Base-by-base conservation (phyloP, 2,888 invertebrate species). In the Amorpha juglandis region DNA sequence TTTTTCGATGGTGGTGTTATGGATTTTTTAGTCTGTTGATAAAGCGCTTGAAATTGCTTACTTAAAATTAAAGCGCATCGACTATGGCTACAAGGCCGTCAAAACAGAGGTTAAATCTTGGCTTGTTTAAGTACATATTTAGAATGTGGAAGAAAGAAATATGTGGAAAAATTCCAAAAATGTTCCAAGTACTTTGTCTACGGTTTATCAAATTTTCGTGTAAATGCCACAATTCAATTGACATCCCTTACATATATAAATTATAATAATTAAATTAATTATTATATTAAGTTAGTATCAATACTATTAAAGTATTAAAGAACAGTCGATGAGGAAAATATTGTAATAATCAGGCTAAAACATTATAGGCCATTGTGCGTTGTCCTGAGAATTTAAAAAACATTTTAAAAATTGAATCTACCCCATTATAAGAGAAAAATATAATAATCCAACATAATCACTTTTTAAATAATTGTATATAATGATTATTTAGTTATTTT, bases 211-310 rank as follows among this genome's bases (percentile, higher is more conserved):
- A 78, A 73, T 76, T 76, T 73, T 72, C 74, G 74, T 81, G 78
- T 82, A 82, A 79, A 83, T 82, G 79, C 81, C 78, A 76, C 78
- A 76, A 79, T 79, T 84, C 84, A 91, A 89, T 90, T 91, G 91
- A 91, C 90, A 86, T 86, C 82, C 84, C 87, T 89, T 88, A 83
- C 68, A 81, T 78, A 83, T 85, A 87, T 86, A 89, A 88, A 88
- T 88, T 87, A 84, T 86, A 81, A 78, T 83, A 86, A 81, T 83
- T 87, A 85, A 76, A 80, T 78, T 78, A 78, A 19, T 58, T 58
- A 64, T 47, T 19, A 42, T 47, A 52, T 48, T 63, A 47, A 63
- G 48, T 63, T 47, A 64, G 45, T 64, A 64, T 50, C 38, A 64
- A 64, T 64, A 64, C 9, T 53, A 27, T 47, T 55, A 19, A 55